A percentile compares a stretch with the other conserved stretches of the same genome.
Conservation (phyloP, 1,140 invertebrate species). For the Ooceraea biroi region DNA sequence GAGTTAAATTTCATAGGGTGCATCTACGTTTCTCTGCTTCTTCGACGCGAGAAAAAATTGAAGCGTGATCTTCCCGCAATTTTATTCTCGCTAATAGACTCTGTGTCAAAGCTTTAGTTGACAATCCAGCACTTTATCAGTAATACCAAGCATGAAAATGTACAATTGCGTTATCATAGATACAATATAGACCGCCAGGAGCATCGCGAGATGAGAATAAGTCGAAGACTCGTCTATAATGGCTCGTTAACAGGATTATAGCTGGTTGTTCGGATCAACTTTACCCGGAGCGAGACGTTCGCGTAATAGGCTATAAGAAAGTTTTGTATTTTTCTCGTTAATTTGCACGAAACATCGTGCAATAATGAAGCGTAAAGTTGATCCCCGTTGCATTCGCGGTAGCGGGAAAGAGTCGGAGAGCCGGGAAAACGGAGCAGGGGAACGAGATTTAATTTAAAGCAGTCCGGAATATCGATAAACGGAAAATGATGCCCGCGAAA, state of each 20-base stretch:
- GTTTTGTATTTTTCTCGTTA: slow-evolving; percentile 46
- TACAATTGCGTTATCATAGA: neutral
- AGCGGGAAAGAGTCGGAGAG: neutral
- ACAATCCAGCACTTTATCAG: slow-evolving; percentile 10
- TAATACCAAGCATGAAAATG: neutral
- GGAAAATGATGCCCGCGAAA: slow-evolving; percentile 50
- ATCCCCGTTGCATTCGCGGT: slow-evolving; percentile 12
- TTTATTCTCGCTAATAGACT: slow-evolving; percentile 9
- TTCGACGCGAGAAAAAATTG: neutral
- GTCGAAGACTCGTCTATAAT: slow-evolving; percentile 8
- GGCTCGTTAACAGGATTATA: slow-evolving; percentile 35
- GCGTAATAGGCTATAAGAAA: slow-evolving; percentile 35
- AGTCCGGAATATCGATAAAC: slow-evolving; percentile 50
- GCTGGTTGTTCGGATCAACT: slow-evolving; percentile 26
- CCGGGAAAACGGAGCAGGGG: neutral
- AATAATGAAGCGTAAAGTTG: slow-evolving; percentile 51
- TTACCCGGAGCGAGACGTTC: neutral
- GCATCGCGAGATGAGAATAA: neutral
- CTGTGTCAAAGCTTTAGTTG: neutral
- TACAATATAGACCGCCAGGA: neutral
- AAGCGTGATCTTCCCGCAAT: neutral
- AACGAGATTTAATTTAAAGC: slow-evolving; percentile 52
- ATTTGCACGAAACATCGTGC: slow-evolving; percentile 41
- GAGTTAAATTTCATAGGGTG: slow-evolving; percentile 57
- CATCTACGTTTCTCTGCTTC: slow-evolving; percentile 13